Evolutionary conservation across 2,888 invertebrate species (phyloP).

Genomic region (Sphaeridia pumilis): DNA sequence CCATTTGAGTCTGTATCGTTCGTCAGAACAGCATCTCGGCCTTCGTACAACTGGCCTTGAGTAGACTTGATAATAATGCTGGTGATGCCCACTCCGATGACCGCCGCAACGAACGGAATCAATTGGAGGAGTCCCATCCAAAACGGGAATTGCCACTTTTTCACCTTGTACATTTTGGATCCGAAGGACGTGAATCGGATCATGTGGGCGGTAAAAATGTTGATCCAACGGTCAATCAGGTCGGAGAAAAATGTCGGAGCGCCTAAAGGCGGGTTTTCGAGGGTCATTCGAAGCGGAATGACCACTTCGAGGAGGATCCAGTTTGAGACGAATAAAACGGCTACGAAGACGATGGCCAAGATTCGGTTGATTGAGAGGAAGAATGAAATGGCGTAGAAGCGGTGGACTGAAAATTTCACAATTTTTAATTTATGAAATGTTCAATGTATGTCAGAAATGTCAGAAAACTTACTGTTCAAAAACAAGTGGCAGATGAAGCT

Average conservation of each 20-base stretch:
- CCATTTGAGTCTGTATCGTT: too few relatives aligned
- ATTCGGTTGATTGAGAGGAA: constrained; percentile 15
- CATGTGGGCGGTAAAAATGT: constrained; percentile 14
- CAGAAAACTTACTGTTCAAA: constrained; percentile 10
- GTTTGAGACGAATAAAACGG: constrained; percentile 11
- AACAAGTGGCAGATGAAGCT: constrained; percentile 10
- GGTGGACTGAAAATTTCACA: too few relatives aligned
- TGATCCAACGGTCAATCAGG: constrained; percentile 14
- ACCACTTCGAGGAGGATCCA: constrained; percentile 11
- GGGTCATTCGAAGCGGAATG: constrained; percentile 13
- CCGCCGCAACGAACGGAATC: constrained; percentile 7
- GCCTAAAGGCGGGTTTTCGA: constrained; percentile 13
- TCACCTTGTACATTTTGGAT: constrained; percentile 5
- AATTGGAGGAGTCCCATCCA: constrained; percentile 13
- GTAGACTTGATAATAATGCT: constrained; percentile 4
- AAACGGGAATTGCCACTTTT: constrained; percentile 1
- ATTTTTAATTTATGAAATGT: too few relatives aligned
- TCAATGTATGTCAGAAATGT: too few relatives aligned
- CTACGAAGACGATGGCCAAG: constrained; percentile 11
- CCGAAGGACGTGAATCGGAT: constrained; percentile 14
- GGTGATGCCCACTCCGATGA: not conserved
- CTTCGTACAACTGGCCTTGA: not conserved
- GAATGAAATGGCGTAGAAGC: constrained; percentile 15
- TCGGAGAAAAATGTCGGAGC: constrained; percentile 15
- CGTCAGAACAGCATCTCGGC: not conserved